Evolutionary conservation across 2,888 invertebrate genomes (phyloP).

Genomic region (Crematogaster levior): DNA sequence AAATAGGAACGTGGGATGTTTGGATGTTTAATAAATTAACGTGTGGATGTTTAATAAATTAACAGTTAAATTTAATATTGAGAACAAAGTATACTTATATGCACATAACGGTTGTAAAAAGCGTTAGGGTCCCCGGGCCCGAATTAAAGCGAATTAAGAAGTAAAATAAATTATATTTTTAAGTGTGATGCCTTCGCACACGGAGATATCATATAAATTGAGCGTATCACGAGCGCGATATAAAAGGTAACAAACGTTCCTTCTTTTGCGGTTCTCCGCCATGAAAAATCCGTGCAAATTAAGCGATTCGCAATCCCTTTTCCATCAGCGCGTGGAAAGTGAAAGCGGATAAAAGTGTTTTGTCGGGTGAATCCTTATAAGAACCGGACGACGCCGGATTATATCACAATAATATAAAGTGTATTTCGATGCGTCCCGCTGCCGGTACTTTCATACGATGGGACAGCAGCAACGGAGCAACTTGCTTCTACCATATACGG

Average conservation of each 20-base stretch:
- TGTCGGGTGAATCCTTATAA: slow-evolving; percentile 68
- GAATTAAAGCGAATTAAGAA: slow-evolving; percentile 15
- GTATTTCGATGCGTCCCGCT: slow-evolving; percentile 69
- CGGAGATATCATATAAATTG: slow-evolving; percentile 21
- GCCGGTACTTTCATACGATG: slow-evolving; percentile 31
- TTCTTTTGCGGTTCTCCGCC: background rate
- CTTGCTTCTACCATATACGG: slow-evolving; percentile 68
- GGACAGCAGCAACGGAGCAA: slow-evolving; percentile 54
- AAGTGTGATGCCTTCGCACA: background rate
- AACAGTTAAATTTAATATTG: no score
- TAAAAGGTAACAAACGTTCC: slow-evolving; percentile 43
- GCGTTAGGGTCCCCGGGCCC: background rate
- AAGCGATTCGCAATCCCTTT: slow-evolving; percentile 49
- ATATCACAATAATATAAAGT: slow-evolving; percentile 68
- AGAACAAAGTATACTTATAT: slow-evolving; percentile 9
- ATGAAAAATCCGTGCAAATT: slow-evolving; percentile 40
- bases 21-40: no score
- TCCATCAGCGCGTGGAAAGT: slow-evolving; percentile 62
- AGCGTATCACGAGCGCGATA: slow-evolving; percentile 49
- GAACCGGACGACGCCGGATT: slow-evolving; percentile 63
- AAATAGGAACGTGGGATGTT: no score
- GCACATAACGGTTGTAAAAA: slow-evolving; percentile 4
- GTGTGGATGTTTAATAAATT: no score
- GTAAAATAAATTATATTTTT: slow-evolving; percentile 49
- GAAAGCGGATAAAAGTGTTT: slow-evolving; percentile 67